Evolutionary conservation across 2,113 vertebrate species (phyloP).

Genomic region (Reinhardtius hippoglossoides): DNA sequence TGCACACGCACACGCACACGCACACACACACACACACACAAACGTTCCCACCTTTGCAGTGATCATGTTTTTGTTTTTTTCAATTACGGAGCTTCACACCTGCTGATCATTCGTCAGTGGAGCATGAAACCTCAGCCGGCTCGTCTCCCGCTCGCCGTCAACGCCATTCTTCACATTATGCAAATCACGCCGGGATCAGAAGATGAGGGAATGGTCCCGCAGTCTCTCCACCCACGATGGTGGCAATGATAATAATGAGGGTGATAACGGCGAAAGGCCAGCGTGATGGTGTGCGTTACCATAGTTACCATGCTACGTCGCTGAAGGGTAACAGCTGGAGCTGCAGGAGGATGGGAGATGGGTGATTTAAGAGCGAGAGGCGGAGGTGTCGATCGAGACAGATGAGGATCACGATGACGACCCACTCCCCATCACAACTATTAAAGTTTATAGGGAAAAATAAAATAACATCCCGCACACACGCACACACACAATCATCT

Average conservation of each 20-base stretch:
- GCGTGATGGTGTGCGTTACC: conserved; percentile 35
- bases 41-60: conserved; percentile 6
- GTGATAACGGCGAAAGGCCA: conserved; percentile 11
- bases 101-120: conserved; percentile 18
- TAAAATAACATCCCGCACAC: no score
- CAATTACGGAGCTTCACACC: conserved; percentile 15
- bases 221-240: background rate
- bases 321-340: conserved; percentile 57
- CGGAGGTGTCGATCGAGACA: background rate
- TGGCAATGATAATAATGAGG: conserved; percentile 6
- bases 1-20: no score
- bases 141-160: background rate
- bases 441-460: background rate
- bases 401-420: background rate
- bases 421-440: background rate
- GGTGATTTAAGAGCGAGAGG: conserved; percentile 13
- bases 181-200: conserved; percentile 19
- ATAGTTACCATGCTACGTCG: conserved; percentile 58
- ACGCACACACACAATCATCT: no score
- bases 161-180: conserved; percentile 21
- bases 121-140: conserved; percentile 16
- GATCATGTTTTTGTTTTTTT: conserved; percentile 2
- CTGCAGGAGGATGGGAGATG: conserved; percentile 1
- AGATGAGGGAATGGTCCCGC: conserved; percentile 11
- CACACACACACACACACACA: background rate